Percentiles rank a stretch among this genome's conserved stretches.
These are phyloP conservation scores for Vanessa atalanta DNA, from an alignment of 1,140 invertebrate species.

Conservation along the genomic window DNA sequence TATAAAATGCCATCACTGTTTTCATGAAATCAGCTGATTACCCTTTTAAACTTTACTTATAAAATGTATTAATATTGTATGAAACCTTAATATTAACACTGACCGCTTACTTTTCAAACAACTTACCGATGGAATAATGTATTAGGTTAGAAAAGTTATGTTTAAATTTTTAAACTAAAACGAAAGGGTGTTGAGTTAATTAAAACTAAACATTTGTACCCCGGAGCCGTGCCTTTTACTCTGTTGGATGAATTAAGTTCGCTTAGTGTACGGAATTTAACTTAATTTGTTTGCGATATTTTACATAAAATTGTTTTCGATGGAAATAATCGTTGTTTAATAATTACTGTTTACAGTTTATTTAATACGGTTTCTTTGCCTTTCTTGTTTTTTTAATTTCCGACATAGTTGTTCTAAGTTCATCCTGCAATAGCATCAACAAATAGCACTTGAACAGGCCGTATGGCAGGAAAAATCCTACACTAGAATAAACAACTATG, in stretches of 20 bases:
- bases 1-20: too few species aligned
- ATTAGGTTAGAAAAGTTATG: conserved; percentile 6
- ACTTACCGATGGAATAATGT: conserved; percentile 5
- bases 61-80: too few species aligned
- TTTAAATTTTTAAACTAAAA: conserved; percentile 32
- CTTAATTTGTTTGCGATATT: conserved; percentile 1
- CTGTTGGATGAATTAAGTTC: conserved; percentile 36
- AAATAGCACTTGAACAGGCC: too few species aligned
- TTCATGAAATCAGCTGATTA: too few species aligned
- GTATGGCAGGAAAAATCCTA: too few species aligned
- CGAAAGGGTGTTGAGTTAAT: conserved; percentile 31
- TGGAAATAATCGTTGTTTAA: conserved; percentile 1
- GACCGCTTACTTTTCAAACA: conserved; percentile 9
- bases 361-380: too few species aligned
- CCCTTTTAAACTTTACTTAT: too few species aligned
- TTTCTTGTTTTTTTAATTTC: too few species aligned
- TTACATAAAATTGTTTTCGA: conserved; percentile 4
- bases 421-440: too few species aligned
- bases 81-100: not conserved
- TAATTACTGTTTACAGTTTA: not conserved
- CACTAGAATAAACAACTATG: too few species aligned
- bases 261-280: conserved; percentile 10
- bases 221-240: conserved; percentile 35
- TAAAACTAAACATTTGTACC: conserved; percentile 39
- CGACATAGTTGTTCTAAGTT: too few species aligned